A percentile compares a stretch with the other conserved stretches of the same genome.
phyloP scores from a whole-genome alignment of 2,797 vertebrate genomes.

The Sylvia borin region DNA sequence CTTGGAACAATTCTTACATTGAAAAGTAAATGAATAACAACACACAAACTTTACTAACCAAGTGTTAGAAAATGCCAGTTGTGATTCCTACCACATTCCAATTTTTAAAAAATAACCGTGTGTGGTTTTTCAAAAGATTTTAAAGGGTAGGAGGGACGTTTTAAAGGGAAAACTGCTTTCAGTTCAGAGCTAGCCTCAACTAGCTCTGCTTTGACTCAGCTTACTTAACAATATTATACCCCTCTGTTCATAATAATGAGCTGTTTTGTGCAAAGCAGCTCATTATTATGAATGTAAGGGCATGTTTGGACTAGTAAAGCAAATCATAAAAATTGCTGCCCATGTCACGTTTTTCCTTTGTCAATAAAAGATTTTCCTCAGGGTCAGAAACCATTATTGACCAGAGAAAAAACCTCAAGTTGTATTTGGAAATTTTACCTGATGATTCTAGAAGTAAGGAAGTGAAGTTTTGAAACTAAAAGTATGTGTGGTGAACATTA shows the following conservation, averaged over 20 bases:
- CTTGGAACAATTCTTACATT: conserved; percentile 62
- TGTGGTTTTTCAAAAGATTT: conserved; percentile 49
- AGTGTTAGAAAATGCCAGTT: conserved; percentile 43
- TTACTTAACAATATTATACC: conserved; percentile 67
- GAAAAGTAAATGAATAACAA: conserved; percentile 47
- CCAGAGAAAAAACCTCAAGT: conserved; percentile 41
- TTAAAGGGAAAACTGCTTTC: conserved; percentile 68
- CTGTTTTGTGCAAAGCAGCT: conserved; percentile 74
- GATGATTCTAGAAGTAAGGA: conserved; percentile 25
- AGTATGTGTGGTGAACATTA: conserved; percentile 74
- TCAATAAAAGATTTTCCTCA: conserved; percentile 70
- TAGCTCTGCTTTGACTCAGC: conserved; percentile 67
- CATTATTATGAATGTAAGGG: conserved; percentile 76
- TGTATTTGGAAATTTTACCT: conserved; percentile 51
- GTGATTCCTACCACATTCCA: conserved; percentile 32
- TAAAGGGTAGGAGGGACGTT: conserved; percentile 56
- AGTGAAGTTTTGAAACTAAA: conserved; percentile 69
- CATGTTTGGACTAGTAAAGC: conserved; percentile 77
- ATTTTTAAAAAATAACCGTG: neutral
- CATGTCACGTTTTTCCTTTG: conserved; percentile 53
- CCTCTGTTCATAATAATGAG: conserved; percentile 74
- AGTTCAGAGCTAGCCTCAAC: conserved; percentile 56
- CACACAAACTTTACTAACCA: conserved; percentile 18
- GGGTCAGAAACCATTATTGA: conserved; percentile 69
- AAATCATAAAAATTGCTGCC: conserved; percentile 71